Evolutionary conservation across 2,797 vertebrate genomes (phyloP).

Genomic region (Morus bassanus): DNA sequence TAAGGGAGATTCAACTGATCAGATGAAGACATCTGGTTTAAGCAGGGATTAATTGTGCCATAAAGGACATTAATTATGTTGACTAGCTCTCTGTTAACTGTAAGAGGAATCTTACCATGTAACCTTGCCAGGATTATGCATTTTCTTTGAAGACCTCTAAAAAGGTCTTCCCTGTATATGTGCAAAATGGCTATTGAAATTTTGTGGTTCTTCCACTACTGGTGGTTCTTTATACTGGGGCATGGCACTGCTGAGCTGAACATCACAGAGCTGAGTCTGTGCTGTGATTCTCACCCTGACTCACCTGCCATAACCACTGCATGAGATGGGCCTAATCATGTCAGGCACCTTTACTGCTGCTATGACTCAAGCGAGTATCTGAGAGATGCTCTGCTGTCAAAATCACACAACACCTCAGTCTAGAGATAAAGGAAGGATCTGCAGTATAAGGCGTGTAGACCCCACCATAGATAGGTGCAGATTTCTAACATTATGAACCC

Average conservation of each 20-base stretch:
- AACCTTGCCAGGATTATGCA: neutral
- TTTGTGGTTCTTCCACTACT: neutral
- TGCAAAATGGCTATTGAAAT: neutral
- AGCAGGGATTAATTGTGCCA: neutral
- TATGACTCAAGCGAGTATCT: neutral
- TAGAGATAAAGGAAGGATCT: neutral
- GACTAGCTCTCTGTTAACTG: neutral
- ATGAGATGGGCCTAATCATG: neutral
- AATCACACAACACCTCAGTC: neutral
- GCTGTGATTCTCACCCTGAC: neutral
- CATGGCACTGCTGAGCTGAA: neutral
- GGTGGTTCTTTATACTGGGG: neutral
- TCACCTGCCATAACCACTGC: neutral
- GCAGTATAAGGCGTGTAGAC: neutral
- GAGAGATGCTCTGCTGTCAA: neutral
- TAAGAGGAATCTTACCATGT: neutral
- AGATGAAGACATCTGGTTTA: neutral
- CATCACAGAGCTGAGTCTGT: neutral
- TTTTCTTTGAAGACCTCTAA: neutral
- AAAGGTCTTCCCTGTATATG: neutral
- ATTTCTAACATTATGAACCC: neutral
- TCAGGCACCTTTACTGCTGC: neutral
- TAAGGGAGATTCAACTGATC: neutral
- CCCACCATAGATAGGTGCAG: neutral
- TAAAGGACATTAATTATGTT: neutral